A percentile compares a stretch with the other conserved stretches of the same genome.
Conservation (phyloP, 2,888 invertebrate species). For the Trissolcus brochymenae region DNA sequence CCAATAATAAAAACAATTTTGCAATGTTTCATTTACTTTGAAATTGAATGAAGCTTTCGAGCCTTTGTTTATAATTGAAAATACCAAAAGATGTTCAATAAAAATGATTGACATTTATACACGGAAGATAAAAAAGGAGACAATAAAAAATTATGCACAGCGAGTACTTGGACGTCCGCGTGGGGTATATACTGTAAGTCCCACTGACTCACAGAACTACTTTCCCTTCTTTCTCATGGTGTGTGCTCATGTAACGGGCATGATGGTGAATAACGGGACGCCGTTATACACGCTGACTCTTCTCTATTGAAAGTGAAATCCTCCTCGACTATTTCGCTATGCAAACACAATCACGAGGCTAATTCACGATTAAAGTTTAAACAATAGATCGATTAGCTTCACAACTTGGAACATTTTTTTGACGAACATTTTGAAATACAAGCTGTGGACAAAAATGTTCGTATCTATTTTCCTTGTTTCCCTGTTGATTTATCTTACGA, state of each 20-base stretch:
- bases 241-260: conserved; percentile 55
- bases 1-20: too few species aligned
- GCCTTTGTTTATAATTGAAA: too few species aligned
- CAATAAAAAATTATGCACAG: conserved; percentile 23
- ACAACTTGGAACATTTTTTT: too few species aligned
- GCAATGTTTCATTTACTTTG: too few species aligned
- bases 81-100: too few species aligned
- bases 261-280: conserved; percentile 60
- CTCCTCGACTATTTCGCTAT: conserved; percentile 42
- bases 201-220: conserved; percentile 76
- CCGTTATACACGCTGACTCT: conserved; percentile 69
- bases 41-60: too few species aligned
- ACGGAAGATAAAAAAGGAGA: too few species aligned
- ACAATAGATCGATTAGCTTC: conserved; percentile 21
- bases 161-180: conserved; percentile 34
- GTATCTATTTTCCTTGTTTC: too few species aligned
- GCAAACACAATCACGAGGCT: conserved; percentile 36
- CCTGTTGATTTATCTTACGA: too few species aligned
- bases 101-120: too few species aligned
- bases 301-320: conserved; percentile 60
- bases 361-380: conserved; percentile 23
- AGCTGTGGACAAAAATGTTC: too few species aligned
- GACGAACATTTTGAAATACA: too few species aligned
- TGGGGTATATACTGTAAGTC: conserved; percentile 70
- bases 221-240: conserved; percentile 73